Evolutionary conservation across 2,797 vertebrate genomes (phyloP).

Genomic region (Acanthurus tractus): DNA sequence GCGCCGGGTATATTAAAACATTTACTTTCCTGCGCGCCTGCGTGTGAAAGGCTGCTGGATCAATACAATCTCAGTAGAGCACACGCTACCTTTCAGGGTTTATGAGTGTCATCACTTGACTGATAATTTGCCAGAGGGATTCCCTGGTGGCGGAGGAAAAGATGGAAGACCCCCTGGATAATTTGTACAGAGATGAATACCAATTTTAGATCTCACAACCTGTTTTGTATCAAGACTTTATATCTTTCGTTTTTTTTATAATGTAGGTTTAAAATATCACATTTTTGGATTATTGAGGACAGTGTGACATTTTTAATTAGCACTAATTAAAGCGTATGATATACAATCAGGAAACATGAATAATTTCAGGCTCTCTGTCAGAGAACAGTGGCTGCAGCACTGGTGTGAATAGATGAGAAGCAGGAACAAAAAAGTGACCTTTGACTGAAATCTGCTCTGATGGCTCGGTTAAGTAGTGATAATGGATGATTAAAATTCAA

Average conservation of each 20-base stretch:
- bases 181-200: constrained; percentile 4
- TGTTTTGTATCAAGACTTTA: not conserved
- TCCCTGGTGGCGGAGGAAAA: constrained; percentile 31
- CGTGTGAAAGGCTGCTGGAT: constrained; percentile 42
- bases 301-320: not conserved
- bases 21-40: constrained; percentile 51
- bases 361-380: constrained; percentile 6
- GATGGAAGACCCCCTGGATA: constrained; percentile 15
- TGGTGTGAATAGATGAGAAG: not conserved
- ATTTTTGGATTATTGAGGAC: not conserved
- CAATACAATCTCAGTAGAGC: constrained; percentile 58
- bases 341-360: not conserved
- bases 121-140: constrained; percentile 58
- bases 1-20: constrained; percentile 55
- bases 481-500: constrained; percentile 74
- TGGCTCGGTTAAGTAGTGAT: constrained; percentile 52
- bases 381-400: not conserved
- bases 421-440: constrained; percentile 50
- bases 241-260: not conserved
- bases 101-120: constrained; percentile 64
- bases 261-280: constrained; percentile 2
- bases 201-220: constrained; percentile 11
- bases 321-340: not conserved
- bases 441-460: constrained; percentile 26
- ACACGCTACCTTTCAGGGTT: constrained; percentile 44